phyloP scores from a whole-genome alignment of 1,140 invertebrate species.

The Caerostris extrusa region DNA sequence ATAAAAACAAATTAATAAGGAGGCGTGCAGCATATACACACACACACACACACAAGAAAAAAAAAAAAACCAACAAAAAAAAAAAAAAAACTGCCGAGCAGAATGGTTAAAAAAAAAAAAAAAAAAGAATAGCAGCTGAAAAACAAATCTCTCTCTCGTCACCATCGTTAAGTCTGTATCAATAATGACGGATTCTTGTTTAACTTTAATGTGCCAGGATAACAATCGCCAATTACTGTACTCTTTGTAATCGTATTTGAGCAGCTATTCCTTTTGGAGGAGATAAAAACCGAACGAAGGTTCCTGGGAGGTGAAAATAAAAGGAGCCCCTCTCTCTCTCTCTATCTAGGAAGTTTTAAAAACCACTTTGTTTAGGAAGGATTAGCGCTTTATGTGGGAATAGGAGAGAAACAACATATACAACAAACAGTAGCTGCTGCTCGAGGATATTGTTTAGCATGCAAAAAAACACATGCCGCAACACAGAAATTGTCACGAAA shows the following conservation, averaged over 20 bases:
- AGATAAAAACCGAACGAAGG: background rate
- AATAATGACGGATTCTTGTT: slow-evolving; percentile 11
- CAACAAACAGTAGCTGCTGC: too few relatives aligned
- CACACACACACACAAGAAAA: background rate
- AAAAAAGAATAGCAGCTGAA: background rate
- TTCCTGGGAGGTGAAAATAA: background rate
- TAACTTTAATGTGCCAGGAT: background rate
- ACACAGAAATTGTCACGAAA: too few relatives aligned
- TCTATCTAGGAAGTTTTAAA: background rate
- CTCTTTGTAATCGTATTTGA: slow-evolving; percentile 16
- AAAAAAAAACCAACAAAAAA: background rate
- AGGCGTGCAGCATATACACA: background rate
- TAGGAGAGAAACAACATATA: background rate
- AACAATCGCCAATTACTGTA: slow-evolving; percentile 18
- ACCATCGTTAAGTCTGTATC: background rate
- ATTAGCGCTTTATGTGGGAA: background rate
- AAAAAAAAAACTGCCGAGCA: background rate
- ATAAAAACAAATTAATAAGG: background rate
- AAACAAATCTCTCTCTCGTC: background rate
- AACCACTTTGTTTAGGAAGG: background rate
- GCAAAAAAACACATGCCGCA: too few relatives aligned
- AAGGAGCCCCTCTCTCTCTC: too few relatives aligned
- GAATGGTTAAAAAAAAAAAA: background rate
- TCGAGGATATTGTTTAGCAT: too few relatives aligned
- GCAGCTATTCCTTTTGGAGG: background rate